phyloP scores from a whole-genome alignment of 2,797 vertebrate species.

The Salarias fasciatus region DNA sequence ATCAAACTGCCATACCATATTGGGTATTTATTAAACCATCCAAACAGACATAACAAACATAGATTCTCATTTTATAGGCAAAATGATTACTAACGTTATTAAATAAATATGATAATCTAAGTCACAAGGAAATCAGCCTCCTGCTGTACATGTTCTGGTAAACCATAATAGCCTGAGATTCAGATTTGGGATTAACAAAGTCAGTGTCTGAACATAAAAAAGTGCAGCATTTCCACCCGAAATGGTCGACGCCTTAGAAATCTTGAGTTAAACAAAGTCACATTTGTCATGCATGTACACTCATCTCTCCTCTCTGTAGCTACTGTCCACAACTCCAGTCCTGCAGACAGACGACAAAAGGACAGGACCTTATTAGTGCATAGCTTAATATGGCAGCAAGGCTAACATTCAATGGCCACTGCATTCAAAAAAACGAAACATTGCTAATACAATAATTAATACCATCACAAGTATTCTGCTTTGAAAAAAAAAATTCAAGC shows the following conservation, averaged over 20 bases:
- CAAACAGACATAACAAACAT: slow-evolving; percentile 45
- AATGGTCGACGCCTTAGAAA: slow-evolving; percentile 34
- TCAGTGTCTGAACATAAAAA: slow-evolving; percentile 48
- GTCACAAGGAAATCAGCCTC: slow-evolving; percentile 42
- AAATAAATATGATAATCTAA: slow-evolving; percentile 67
- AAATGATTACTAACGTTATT: slow-evolving; percentile 36
- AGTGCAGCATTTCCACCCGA: slow-evolving; percentile 58
- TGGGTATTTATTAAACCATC: slow-evolving; percentile 65
- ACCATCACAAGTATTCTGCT: background rate
- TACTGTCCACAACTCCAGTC: slow-evolving; percentile 32
- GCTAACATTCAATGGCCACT: slow-evolving; percentile 45
- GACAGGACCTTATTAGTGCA: slow-evolving; percentile 25
- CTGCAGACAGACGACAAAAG: slow-evolving; percentile 22
- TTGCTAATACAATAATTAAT: slow-evolving; percentile 10
- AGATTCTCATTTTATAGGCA: slow-evolving; percentile 34
- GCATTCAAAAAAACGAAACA: slow-evolving; percentile 15
- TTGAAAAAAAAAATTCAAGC: slow-evolving; percentile 4
- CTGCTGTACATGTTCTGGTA: slow-evolving; percentile 37
- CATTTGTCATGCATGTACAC: slow-evolving; percentile 35
- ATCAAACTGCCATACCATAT: slow-evolving; percentile 4
- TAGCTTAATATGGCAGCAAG: slow-evolving; percentile 33
- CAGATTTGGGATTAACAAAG: slow-evolving; percentile 49
- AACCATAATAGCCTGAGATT: slow-evolving; percentile 62
- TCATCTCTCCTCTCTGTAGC: slow-evolving; percentile 5
- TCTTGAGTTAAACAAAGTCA: slow-evolving; percentile 26